phyloP scores from a whole-genome alignment of 1,140 invertebrate species.

The Hypsibius dujardini region DNA sequence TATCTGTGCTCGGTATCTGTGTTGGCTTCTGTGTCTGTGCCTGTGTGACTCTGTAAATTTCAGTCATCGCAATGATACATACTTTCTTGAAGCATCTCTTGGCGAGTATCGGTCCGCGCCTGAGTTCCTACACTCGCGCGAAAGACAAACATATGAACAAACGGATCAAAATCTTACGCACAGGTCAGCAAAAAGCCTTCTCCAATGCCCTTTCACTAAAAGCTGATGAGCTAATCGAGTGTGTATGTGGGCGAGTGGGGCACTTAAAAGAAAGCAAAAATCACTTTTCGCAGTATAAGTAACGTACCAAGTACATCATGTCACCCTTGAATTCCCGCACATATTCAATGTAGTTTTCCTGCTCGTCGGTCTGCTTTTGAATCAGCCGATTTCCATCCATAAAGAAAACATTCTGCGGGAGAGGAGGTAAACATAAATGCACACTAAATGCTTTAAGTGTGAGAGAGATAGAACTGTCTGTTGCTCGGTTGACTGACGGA shows the following conservation, averaged over 20 bases:
- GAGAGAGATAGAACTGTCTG: background rate
- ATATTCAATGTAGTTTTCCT: constrained; percentile 10
- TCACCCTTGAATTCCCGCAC: constrained; percentile 4
- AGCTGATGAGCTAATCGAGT: background rate
- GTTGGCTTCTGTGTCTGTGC: no score
- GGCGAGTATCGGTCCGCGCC: background rate
- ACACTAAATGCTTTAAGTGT: background rate
- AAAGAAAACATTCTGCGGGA: constrained; percentile 11
- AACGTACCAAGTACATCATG: constrained; percentile 8
- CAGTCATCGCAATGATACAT: background rate
- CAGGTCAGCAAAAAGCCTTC: background rate
- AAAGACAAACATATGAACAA: background rate
- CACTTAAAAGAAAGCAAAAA: background rate
- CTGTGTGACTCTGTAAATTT: no score
- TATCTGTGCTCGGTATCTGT: no score
- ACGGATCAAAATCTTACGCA: background rate
- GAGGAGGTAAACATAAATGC: background rate
- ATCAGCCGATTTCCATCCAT: constrained; percentile 6
- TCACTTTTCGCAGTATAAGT: background rate
- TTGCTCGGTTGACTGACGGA: background rate
- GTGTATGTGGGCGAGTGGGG: background rate
- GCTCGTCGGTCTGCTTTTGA: background rate
- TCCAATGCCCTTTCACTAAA: background rate
- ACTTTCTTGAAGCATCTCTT: constrained; percentile 10
- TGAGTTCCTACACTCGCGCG: constrained; percentile 3